These are phyloP conservation scores for Rachycentron canadum DNA, from an alignment of 2,797 vertebrate species.

Conservation along the genomic window DNA sequence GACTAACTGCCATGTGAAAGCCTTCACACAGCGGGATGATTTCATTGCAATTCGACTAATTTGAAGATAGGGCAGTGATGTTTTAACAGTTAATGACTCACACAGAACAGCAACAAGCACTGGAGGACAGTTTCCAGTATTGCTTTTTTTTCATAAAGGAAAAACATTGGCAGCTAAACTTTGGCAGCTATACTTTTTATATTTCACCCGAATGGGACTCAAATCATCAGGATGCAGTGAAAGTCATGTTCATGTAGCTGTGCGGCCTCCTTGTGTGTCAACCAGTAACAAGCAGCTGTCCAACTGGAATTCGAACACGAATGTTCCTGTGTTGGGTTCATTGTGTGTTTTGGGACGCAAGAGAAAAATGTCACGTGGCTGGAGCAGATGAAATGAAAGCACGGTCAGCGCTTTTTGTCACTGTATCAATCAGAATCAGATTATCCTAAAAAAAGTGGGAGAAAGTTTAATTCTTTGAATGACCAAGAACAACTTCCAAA, in stretches of 20 bases:
- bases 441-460: constrained; percentile 8
- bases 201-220: constrained; percentile 14
- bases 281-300: background rate
- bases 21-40: constrained; percentile 6
- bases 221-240: constrained; percentile 15
- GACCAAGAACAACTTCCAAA: constrained; percentile 24
- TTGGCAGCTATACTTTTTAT: constrained; percentile 36
- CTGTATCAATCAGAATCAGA: background rate
- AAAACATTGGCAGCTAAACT: constrained; percentile 21
- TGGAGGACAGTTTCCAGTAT: constrained; percentile 40
- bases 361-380: background rate
- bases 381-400: constrained; percentile 12
- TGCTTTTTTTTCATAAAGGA: constrained; percentile 20
- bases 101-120: constrained; percentile 22
- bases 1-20: constrained; percentile 29
- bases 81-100: constrained; percentile 23
- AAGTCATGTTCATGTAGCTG: constrained; percentile 5
- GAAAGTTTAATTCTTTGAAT: constrained; percentile 3
- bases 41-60: constrained; percentile 23
- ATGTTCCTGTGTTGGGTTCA: background rate
- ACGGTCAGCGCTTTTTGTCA: constrained; percentile 3
- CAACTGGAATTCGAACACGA: background rate
- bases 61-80: constrained; percentile 36
- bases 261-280: background rate
- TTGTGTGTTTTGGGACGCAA: background rate